phyloP scores from a whole-genome alignment of 1,140 invertebrate species.

The Matsumurasca onukii region DNA sequence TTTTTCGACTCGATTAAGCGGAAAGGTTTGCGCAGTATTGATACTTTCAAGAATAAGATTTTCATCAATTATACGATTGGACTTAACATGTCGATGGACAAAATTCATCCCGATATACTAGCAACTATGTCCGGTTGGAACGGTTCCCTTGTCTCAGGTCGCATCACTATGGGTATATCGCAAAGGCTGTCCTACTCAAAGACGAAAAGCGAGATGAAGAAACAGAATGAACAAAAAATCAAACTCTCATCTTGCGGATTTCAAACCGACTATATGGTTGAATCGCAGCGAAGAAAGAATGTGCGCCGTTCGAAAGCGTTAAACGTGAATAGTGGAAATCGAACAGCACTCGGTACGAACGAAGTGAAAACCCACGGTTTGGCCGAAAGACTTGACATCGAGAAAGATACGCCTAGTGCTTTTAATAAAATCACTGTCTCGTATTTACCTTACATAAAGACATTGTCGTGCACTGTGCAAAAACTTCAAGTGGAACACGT shows the following conservation, averaged over 20 bases:
- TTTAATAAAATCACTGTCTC: neutral
- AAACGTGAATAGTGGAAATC: neutral
- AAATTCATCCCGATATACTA: neutral
- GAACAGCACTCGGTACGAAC: neutral
- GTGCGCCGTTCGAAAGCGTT: neutral
- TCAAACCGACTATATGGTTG: neutral
- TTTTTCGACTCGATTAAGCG: neutral
- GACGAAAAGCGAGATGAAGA: neutral
- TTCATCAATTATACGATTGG: neutral
- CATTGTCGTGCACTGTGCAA: neutral
- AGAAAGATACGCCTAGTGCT: neutral
- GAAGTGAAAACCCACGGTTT: neutral
- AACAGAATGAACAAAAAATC: conserved; percentile 5
- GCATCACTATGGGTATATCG: neutral
- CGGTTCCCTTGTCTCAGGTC: neutral
- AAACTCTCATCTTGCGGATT: neutral
- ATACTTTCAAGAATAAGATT: neutral
- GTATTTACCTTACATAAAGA: neutral
- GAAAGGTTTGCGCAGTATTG: neutral
- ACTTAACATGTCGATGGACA: neutral
- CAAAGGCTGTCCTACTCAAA: neutral
- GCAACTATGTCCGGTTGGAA: neutral
- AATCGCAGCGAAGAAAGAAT: neutral
- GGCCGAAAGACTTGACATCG: neutral
- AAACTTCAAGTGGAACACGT: conserved; percentile 13